A percentile compares a stretch with the other conserved stretches of the same genome.
These are phyloP conservation scores for Oenanthe oenanthe DNA, from an alignment of 2,113 vertebrate genomes.

Conservation along the genomic window DNA sequence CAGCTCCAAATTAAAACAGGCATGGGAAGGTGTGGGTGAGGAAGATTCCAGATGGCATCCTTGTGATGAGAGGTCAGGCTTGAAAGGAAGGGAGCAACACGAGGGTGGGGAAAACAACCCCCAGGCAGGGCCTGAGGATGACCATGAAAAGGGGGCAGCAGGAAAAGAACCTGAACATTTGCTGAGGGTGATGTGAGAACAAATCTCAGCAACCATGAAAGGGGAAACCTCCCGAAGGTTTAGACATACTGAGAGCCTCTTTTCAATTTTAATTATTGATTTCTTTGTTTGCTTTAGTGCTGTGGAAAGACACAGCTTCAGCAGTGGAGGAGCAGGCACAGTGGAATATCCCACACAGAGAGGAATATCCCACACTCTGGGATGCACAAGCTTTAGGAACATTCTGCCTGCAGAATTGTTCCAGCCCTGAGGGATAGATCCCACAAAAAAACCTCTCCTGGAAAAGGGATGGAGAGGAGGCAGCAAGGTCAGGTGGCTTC, in stretches of 20 bases:
- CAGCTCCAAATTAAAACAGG: neutral
- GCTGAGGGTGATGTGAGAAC: neutral
- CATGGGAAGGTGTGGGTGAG: neutral
- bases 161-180: neutral
- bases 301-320: neutral
- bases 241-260: neutral
- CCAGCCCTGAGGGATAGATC: neutral
- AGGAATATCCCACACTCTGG: neutral
- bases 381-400: neutral
- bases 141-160: neutral
- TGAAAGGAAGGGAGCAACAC: neutral
- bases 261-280: neutral
- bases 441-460: neutral
- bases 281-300: neutral
- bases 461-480: neutral
- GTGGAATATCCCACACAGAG: no score
- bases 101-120: neutral
- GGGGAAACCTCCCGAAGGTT: neutral
- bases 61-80: neutral
- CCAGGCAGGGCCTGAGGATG: neutral
- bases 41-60: neutral
- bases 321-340: neutral
- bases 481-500: neutral
- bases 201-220: neutral
- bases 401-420: neutral